Base-by-base conservation (phyloP, 1,140 invertebrate genomes). In the Lanistes nyassanus region DNA sequence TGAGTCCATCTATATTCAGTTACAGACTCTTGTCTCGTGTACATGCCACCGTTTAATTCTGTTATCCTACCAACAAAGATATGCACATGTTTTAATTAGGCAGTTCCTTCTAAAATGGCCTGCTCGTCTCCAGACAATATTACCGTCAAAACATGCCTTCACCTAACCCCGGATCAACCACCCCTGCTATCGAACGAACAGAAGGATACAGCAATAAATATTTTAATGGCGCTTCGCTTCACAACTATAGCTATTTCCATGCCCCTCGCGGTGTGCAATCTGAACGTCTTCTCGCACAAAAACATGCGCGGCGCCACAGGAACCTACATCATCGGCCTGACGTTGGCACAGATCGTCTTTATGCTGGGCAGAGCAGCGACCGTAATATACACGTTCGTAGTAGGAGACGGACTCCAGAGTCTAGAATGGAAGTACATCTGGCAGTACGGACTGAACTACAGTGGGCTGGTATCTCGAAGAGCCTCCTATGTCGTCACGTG, bases 311-410 rank as follows among this genome's bases (percentile, higher is more conserved):
- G 70, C 21, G 70, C 70, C 70, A 72, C 70, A 34, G 42, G 55
- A 23, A 55, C 56, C 70, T 72, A 42, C 70, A 55, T 72, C 70
- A 72, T 72, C 55, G 56, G 70, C 5, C 47, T 72, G 34, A 72
- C 55, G 19, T 23, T 72, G 34, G 70, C 70, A 16, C 70, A 72
- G 70, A 37, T 72, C 36, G 29, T 72, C 2, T 58, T 60, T 55
- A 62, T 72, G 55, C 0, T 62, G 23, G 60, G 23, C 36, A 72
- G 37, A 55, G n/a, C 60, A 34, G 16, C 60, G 21, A 65, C 23
- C 6, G 9, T 11, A 36, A 34, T 29, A 11, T 7, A 16, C 37
- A 36, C 7, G 19, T 26, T 65, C 62, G 9, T 65, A 36, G 58
- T 26, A 11, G 21, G 31, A 60, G 31, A 34, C 2, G 58, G 0